Base-by-base conservation (phyloP, 2,113 vertebrate species). In the Sminthopsis crassicaudata region DNA sequence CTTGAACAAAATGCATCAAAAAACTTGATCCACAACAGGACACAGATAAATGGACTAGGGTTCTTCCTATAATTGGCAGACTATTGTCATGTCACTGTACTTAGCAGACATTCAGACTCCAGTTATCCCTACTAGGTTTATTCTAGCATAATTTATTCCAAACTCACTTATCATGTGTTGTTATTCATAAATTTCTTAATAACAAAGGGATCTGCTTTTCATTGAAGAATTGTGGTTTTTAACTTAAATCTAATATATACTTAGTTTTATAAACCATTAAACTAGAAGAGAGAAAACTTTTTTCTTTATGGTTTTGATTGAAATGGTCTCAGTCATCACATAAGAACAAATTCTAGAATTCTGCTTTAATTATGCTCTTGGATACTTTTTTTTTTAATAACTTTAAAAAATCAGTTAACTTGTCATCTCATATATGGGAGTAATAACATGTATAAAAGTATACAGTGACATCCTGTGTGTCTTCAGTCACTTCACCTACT, bases 131-230 rank as follows among this genome's bases (percentile, higher is more conserved):
- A 60, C 42, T 96, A 48, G 95, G 90, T 89, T 89, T 94, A 92
- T 50, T 93, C 91, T 53, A 89, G 93, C 48, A 97, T 0, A n/a
- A 54, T 91, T 91, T 14, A 67, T 67, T 93, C 94, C 92, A 94
- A 96, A 91, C 46, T 96, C 94, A 89, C 90, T 30, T 53, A 52
- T 53, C 52, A 90, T 91, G 48, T 6, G 46, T 84, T 53, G 51
- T 50, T 96, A 2, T 89, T 96, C 95, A 95, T 90, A 91, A 57
- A 10, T 53, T 94, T 97, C 92, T 94, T 94, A 95, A 94, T 9
- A 48, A 52, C 26, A 67, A 92, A 53, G 0, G 1, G 0, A 67
- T 51, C n/a, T 95, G 50, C n/a, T 54, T 96, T 84, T 96, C 30
- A 96, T 52, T 97, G 89, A 94, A 93, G 90, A 94, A 96, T 95